Conservation (phyloP, 1,140 invertebrate genomes). For the Fopius arisanus region DNA sequence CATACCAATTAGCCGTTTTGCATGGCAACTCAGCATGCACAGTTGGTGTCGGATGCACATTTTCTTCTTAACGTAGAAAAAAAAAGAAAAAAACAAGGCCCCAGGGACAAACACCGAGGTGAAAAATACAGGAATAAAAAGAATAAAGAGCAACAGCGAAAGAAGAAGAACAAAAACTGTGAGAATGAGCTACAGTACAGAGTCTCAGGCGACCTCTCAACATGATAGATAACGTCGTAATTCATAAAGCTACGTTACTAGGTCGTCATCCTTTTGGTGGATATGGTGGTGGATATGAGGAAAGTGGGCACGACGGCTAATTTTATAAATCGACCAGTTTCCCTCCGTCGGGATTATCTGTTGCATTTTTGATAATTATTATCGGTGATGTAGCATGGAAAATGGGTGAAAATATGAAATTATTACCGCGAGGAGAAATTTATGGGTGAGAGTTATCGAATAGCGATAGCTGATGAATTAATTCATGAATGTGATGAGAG, state of each 20-base stretch:
- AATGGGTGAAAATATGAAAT: too few relatives aligned
- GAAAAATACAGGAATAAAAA: background rate
- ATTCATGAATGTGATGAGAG: background rate
- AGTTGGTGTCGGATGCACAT: constrained; percentile 30
- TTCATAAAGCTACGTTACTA: constrained; percentile 25
- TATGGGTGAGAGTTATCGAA: too few relatives aligned
- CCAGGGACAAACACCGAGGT: constrained; percentile 10
- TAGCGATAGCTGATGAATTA: background rate
- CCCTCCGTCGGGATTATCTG: background rate
- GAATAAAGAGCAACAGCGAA: background rate
- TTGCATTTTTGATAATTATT: background rate
- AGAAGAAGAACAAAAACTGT: background rate
- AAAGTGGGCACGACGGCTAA: background rate
- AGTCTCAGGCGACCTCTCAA: constrained; percentile 6
- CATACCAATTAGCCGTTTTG: constrained; percentile 54
- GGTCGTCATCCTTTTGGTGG: background rate
- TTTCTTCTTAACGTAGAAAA: constrained; percentile 32
- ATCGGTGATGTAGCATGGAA: background rate
- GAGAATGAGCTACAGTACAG: background rate
- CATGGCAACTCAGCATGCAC: constrained; percentile 36
- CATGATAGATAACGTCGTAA: constrained; percentile 29
- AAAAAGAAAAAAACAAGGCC: too few relatives aligned
- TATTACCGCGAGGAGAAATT: too few relatives aligned
- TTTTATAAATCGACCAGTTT: background rate
- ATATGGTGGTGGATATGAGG: background rate